Evolutionary conservation across 2,113 vertebrate species (phyloP).

Genomic region (Planiliza haematocheilus): DNA sequence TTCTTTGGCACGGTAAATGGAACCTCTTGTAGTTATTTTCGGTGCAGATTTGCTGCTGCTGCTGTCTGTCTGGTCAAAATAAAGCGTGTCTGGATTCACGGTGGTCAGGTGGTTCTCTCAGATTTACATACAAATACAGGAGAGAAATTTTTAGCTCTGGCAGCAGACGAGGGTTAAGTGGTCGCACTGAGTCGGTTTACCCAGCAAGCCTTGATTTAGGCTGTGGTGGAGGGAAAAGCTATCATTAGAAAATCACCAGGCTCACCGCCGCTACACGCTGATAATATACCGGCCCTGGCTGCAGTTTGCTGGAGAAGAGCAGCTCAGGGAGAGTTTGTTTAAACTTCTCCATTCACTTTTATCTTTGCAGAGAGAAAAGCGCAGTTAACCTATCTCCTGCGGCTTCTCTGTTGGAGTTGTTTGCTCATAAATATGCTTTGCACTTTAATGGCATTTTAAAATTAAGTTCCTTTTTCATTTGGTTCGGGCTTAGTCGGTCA

Average conservation of each 20-base stretch:
- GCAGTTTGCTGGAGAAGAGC: conserved; percentile 34
- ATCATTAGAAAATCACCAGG: conserved; percentile 77
- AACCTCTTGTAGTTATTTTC: conserved; percentile 17
- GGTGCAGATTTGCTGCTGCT: neutral
- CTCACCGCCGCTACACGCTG: conserved; percentile 55
- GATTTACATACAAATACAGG: conserved; percentile 76
- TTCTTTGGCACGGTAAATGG: conserved; percentile 6
- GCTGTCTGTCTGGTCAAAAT: conserved; percentile 3
- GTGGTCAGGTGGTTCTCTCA: conserved; percentile 51
- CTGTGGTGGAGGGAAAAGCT: conserved; percentile 70
- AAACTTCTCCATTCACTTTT: neutral
- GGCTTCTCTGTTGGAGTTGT: neutral
- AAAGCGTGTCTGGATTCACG: conserved; percentile 11
- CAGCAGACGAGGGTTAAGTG: conserved; percentile 75
- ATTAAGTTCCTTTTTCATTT: neutral
- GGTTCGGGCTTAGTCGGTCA: no score
- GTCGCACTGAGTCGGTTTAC: conserved; percentile 72
- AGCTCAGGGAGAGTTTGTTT: neutral
- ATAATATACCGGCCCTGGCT: conserved; percentile 43
- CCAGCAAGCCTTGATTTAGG: conserved; percentile 77
- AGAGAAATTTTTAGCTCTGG: conserved; percentile 56
- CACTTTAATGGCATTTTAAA: neutral
- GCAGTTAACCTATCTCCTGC: neutral
- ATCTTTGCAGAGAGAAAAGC: neutral
- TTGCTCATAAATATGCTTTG: neutral